A percentile compares a stretch with the other conserved stretches of the same genome.
phyloP scores from a whole-genome alignment of 2,888 invertebrate genomes.

The Phyto melanocephala region DNA sequence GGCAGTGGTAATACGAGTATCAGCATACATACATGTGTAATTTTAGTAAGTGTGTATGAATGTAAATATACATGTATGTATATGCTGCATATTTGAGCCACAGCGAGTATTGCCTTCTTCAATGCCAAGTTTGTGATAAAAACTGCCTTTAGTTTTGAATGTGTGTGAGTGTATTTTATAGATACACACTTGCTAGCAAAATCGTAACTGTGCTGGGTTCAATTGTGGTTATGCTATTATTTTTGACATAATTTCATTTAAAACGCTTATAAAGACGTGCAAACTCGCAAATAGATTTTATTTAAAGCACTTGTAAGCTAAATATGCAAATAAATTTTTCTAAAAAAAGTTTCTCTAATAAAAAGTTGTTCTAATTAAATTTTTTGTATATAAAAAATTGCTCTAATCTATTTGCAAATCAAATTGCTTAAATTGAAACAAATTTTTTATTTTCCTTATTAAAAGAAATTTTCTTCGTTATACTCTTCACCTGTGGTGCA shows the following conservation, averaged over 20 bases:
- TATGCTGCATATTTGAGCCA: neutral
- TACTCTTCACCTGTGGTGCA: too few relatives aligned
- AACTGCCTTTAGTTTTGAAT: neutral
- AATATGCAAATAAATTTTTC: too few relatives aligned
- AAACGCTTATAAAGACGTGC: too few relatives aligned
- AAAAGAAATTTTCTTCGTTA: too few relatives aligned
- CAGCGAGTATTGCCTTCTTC: neutral
- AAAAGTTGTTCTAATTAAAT: too few relatives aligned
- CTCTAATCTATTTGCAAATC: too few relatives aligned
- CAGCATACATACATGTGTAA: neutral
- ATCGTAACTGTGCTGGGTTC: neutral
- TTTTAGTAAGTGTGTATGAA: neutral
- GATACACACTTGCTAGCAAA: neutral
- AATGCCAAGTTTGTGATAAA: slow-evolving; percentile 49
- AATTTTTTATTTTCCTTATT: too few relatives aligned
- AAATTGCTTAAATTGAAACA: too few relatives aligned
- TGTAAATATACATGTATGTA: neutral
- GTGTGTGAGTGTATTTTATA: slow-evolving; percentile 1
- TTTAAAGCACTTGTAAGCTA: too few relatives aligned
- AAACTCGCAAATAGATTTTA: too few relatives aligned
- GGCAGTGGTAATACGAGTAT: neutral
- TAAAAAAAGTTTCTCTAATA: too few relatives aligned
- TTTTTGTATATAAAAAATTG: neutral
- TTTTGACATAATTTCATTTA: neutral
- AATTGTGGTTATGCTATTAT: slow-evolving; percentile 1